phyloP scores from a whole-genome alignment of 2,888 invertebrate species.

The Plagodis dolabraria region DNA sequence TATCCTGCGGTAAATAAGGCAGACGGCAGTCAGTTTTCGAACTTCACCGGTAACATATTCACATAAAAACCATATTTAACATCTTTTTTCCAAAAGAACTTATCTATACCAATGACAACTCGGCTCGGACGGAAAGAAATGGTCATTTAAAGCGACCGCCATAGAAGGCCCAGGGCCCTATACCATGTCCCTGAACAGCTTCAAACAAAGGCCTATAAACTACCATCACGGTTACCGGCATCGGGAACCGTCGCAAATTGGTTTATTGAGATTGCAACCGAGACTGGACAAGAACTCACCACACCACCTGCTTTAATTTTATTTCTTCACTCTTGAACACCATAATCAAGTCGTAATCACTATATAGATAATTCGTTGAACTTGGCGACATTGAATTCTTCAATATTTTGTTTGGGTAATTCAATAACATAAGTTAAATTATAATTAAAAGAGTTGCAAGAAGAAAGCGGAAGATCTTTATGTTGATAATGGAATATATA shows the following conservation, averaged over 20 bases:
- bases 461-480: no score
- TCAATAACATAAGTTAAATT: no score
- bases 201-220: slow-evolving; percentile 28
- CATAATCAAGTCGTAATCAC: slow-evolving; percentile 23
- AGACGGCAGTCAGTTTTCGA: neutral
- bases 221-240: slow-evolving; percentile 19
- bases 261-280: slow-evolving; percentile 75
- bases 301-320: slow-evolving; percentile 35
- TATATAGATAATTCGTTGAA: slow-evolving; percentile 1
- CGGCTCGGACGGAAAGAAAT: slow-evolving; percentile 47
- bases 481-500: no score
- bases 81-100: slow-evolving; percentile 8
- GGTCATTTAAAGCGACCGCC: slow-evolving; percentile 53
- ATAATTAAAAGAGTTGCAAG: no score
- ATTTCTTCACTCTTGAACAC: slow-evolving; percentile 27
- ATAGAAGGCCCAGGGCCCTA: slow-evolving; percentile 44
- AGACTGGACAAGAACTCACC: slow-evolving; percentile 56
- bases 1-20: no score
- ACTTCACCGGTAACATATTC: neutral
- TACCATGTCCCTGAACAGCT: slow-evolving; percentile 28
- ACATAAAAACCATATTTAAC: slow-evolving; percentile 4
- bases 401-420: no score
- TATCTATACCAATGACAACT: slow-evolving; percentile 35
- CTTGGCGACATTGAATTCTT: neutral
- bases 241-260: slow-evolving; percentile 67